Evolutionary conservation across 1,140 invertebrate genomes (phyloP), one percentile per base, ranked within the genome.

Genomic region (Bombus consobrinus): DNA sequence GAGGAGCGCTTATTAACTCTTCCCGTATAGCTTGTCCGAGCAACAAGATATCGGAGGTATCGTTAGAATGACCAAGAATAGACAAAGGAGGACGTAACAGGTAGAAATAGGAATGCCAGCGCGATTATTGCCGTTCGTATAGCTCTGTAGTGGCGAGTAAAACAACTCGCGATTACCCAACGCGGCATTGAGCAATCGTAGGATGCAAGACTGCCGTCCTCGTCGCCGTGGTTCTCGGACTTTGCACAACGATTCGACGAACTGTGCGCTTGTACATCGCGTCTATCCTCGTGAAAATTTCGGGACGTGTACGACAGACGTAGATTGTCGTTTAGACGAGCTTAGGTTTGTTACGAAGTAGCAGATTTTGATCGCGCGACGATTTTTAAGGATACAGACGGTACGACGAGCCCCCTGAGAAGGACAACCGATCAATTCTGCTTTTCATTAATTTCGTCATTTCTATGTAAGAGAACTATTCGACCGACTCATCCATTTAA

Each of bases 131-230:
- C 66, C 82, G 85, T 86, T 80, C 79, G 78, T 74, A 81, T 59
- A 78, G 37, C 64, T 15, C 64, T 15, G 59, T 68, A 62, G 62
- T 83, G 84, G 74, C 83, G 84, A 71, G 84, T 84, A 86, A 90
- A 90, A 88, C 75, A 76, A 28, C 53, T 41, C 78, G 68, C 76
- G 88, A 90, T 90, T 89, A 84, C 85, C 77, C 88, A 90, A 90
- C 64, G 59, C 68, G 74, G 74, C 87, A 89, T 90, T 90, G 88
- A 89, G 88, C 85, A 90, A 89, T 90, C 79, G 81, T 81, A 83
- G 85, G 73, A 87, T 85, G 84, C 22, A 76, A 68, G 47, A 53
- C 18, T 32, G 59, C 64, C 22, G 78, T 53, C 57, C 43, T 74
- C 47, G 13, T 53, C 57, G 77, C 25, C 57, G 77, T 32, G 57